Evolutionary conservation across 2,797 vertebrate species (phyloP).

Genomic region (Muraenolepis orangiensis): DNA sequence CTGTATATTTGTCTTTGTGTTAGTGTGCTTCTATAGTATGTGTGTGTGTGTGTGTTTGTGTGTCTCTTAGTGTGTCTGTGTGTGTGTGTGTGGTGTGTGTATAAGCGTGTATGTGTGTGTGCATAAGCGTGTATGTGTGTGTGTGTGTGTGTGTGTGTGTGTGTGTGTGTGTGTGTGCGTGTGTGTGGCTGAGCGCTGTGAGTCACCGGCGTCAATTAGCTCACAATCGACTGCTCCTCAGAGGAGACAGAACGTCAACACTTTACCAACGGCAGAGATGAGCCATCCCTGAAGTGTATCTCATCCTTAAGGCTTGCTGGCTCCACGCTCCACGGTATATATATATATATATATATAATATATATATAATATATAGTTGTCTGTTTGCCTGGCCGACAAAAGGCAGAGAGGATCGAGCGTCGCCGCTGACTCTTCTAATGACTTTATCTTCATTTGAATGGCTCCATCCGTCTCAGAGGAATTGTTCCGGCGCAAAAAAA

Average conservation of each 20-base stretch:
- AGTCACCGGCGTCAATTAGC: neutral
- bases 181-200: neutral
- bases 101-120: too few species aligned
- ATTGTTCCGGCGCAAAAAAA: constrained; percentile 58
- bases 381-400: constrained; percentile 32
- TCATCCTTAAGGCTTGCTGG: constrained; percentile 45
- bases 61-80: neutral
- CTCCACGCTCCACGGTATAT: too few species aligned
- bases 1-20: neutral
- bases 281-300: neutral
- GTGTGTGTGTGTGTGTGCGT: neutral
- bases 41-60: too few species aligned
- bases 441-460: constrained; percentile 63
- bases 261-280: neutral
- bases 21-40: too few species aligned
- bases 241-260: neutral
- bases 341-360: too few species aligned
- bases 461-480: constrained; percentile 45
- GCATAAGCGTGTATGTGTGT: too few species aligned
- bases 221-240: neutral
- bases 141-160: too few species aligned
- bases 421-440: constrained; percentile 60
- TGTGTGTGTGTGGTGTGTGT: neutral
- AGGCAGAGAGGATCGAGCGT: constrained; percentile 53
- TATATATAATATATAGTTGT: too few species aligned